Evolutionary conservation across 2,888 invertebrate genomes (phyloP).

Genomic region (Phengaris arion): DNA sequence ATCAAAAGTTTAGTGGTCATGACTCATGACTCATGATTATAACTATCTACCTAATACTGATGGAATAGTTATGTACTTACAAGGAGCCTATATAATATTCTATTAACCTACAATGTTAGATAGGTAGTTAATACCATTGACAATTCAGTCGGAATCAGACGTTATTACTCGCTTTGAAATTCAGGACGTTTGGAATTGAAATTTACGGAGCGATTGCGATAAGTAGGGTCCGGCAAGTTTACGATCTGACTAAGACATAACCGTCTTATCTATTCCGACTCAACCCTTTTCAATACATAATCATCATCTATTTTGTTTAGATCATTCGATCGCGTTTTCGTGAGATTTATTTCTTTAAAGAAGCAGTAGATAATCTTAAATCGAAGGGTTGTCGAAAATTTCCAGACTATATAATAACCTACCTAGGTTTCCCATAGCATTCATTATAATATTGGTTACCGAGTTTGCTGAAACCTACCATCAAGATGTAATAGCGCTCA

Average conservation of each 20-base stretch:
- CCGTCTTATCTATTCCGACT: constrained; percentile 70
- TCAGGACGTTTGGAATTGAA: constrained; percentile 58
- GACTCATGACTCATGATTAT: no score
- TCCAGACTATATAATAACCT: no score
- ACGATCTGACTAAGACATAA: constrained; percentile 69
- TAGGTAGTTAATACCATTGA: neutral
- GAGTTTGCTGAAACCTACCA: no score
- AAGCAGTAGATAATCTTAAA: no score
- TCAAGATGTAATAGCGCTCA: no score
- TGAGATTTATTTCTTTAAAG: neutral
- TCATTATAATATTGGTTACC: no score
- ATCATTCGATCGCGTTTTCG: neutral
- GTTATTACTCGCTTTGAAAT: constrained; percentile 31
- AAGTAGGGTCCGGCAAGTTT: constrained; percentile 59
- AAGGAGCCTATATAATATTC: neutral
- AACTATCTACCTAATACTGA: no score
- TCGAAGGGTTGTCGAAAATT: no score
- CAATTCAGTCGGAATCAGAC: neutral
- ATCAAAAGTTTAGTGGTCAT: no score
- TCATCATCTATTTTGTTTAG: neutral
- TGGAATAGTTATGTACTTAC: no score
- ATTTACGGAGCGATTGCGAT: constrained; percentile 63
- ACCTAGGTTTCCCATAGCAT: no score
- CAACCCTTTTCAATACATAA: constrained; percentile 68
- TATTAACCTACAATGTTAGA: neutral